Evolutionary conservation across 2,797 vertebrate genomes (phyloP).

Genomic region (Girardinus metallicus): DNA sequence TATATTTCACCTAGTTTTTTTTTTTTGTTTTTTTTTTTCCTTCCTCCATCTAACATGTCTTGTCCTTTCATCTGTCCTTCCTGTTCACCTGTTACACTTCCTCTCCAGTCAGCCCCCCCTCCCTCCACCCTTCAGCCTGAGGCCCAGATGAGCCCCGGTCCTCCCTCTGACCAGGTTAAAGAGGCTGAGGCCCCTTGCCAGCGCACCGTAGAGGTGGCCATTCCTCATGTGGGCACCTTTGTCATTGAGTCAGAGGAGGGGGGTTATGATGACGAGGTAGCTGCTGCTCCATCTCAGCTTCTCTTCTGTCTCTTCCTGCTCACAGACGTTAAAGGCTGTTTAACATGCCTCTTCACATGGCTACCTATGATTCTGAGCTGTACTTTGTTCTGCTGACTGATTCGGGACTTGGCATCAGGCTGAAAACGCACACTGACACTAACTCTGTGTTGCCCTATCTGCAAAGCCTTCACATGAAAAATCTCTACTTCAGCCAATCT

Average conservation of each 20-base stretch:
- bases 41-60: conserved; percentile 12
- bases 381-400: conserved; percentile 5
- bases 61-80: conserved; percentile 30
- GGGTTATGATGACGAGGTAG: conserved; percentile 99
- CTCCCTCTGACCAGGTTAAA: conserved; percentile 64
- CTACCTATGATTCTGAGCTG: conserved; percentile 58
- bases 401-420: conserved; percentile 28
- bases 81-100: conserved; percentile 60
- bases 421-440: conserved; percentile 27
- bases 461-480: conserved; percentile 45
- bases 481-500: conserved; percentile 29
- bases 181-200: conserved; percentile 84
- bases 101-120: conserved; percentile 74
- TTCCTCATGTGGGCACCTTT: conserved; percentile 94
- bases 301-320: conserved; percentile 20
- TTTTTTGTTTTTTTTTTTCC: neutral
- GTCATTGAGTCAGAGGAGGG: conserved; percentile 95
- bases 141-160: conserved; percentile 57
- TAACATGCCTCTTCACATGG: conserved; percentile 40
- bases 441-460: conserved; percentile 32
- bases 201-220: conserved; percentile 93
- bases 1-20: neutral
- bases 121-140: conserved; percentile 75
- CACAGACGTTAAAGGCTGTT: conserved; percentile 45
- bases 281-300: conserved; percentile 33